A percentile compares a stretch with the other conserved stretches of the same genome.
phyloP scores from a whole-genome alignment of 2,113 vertebrate genomes.

The Sisor rabdophorus region DNA sequence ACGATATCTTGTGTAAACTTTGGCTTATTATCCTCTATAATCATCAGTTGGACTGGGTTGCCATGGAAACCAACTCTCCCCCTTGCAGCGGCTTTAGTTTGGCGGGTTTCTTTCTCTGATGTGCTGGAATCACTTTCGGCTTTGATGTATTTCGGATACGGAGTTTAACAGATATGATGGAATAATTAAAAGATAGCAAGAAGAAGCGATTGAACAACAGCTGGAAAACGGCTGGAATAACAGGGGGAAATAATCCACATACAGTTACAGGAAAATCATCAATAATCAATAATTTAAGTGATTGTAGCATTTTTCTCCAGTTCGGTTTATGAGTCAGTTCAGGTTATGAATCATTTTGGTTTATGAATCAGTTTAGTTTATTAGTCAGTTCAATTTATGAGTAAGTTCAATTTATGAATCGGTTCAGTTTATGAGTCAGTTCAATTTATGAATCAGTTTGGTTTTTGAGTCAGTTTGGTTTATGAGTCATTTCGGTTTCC shows the following conservation, averaged over 20 bases:
- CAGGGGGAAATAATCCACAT: neutral
- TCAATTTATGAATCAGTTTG: no score
- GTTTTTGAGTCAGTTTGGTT: no score
- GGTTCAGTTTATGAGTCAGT: no score
- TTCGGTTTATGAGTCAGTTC: no score
- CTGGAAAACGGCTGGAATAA: neutral
- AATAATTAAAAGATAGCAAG: neutral
- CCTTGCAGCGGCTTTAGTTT: neutral
- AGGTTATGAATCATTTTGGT: no score
- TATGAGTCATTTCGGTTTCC: no score
- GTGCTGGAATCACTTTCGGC: neutral
- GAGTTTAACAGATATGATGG: neutral
- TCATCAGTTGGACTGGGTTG: neutral
- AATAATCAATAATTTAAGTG: neutral
- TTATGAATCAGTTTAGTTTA: no score
- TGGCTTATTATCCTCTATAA: slow-evolving; percentile 1
- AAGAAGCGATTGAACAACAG: neutral
- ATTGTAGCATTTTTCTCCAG: no score
- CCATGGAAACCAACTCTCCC: neutral
- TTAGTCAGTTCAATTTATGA: no score
- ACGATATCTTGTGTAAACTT: neutral
- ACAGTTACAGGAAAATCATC: neutral
- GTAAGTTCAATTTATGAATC: no score
- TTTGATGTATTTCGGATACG: neutral
- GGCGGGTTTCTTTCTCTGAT: neutral